Conservation (phyloP, 2,797 vertebrate species). For the Telmatherina bonti region DNA sequence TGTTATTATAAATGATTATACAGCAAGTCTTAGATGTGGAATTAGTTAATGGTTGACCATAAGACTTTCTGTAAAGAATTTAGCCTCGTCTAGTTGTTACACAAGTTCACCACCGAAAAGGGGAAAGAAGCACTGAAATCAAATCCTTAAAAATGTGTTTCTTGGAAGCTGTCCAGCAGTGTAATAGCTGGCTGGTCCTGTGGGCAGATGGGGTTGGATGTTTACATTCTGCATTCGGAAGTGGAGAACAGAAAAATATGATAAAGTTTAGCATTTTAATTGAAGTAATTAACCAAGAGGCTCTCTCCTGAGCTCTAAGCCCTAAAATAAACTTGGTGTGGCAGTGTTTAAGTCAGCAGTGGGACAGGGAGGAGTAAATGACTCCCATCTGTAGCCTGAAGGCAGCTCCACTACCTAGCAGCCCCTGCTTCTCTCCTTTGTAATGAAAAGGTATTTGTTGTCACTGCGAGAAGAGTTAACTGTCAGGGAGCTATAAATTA, state of each 20-base stretch:
- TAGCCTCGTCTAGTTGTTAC: constrained; percentile 29
- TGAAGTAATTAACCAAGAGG: constrained; percentile 76
- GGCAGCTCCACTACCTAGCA: constrained; percentile 70
- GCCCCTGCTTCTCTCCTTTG: constrained; percentile 72
- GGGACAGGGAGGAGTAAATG: constrained; percentile 77
- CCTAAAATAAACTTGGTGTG: constrained; percentile 78
- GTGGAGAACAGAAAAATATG: constrained; percentile 75
- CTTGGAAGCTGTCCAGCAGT: constrained; percentile 77
- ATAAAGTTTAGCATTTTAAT: constrained; percentile 80
- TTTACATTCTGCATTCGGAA: constrained; percentile 77
- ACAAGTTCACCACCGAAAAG: constrained; percentile 58
- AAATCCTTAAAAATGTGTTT: constrained; percentile 85
- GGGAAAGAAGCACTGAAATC: constrained; percentile 76
- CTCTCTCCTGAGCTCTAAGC: constrained; percentile 70
- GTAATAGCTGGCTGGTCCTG: constrained; percentile 77
- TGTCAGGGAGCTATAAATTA: constrained; percentile 83
- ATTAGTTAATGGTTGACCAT: background rate
- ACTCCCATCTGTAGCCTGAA: constrained; percentile 80
- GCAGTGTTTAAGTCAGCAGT: constrained; percentile 69
- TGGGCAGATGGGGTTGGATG: constrained; percentile 75
- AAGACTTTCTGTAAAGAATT: constrained; percentile 29
- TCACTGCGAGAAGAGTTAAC: constrained; percentile 79
- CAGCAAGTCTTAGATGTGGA: background rate
- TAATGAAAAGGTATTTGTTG: constrained; percentile 86
- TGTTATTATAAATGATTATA: background rate